Evolutionary conservation across 2,113 vertebrate species (phyloP).

Genomic region (Cisticola juncidis): DNA sequence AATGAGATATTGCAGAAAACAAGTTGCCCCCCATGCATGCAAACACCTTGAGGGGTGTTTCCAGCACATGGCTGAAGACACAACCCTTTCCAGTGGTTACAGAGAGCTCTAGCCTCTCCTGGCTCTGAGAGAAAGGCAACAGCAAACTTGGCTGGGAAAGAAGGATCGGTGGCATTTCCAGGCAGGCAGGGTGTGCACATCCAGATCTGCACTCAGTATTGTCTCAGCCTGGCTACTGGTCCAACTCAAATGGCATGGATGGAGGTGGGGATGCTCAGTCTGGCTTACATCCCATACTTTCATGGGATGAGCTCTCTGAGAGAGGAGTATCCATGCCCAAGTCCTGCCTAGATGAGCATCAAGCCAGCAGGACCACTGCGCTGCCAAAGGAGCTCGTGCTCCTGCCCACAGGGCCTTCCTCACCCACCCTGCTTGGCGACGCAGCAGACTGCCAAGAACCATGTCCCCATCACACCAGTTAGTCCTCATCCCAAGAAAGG

Average conservation of each 20-base stretch:
- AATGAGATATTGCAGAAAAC: conserved; percentile 13
- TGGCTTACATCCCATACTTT: accelerated
- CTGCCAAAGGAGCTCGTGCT: neutral
- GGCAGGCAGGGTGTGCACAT: accelerated
- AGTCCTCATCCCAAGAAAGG: neutral
- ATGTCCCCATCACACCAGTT: neutral
- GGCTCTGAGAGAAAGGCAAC: neutral
- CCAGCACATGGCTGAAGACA: accelerated
- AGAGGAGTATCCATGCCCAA: neutral
- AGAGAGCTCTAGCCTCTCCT: neutral
- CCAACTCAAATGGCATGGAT: accelerated
- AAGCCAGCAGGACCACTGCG: accelerated
- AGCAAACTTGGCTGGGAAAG: accelerated
- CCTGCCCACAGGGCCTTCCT: neutral
- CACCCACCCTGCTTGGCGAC: neutral
- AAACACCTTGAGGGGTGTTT: neutral
- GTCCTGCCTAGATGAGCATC: neutral
- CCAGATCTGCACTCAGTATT: neutral
- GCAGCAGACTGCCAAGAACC: neutral
- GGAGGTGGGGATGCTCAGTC: neutral
- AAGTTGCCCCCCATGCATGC: neutral
- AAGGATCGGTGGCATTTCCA: neutral
- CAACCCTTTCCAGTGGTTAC: neutral
- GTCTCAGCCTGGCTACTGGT: neutral
- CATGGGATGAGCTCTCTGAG: accelerated